phyloP scores from a whole-genome alignment of 2,797 vertebrate genomes.

The Amniataba percoides region DNA sequence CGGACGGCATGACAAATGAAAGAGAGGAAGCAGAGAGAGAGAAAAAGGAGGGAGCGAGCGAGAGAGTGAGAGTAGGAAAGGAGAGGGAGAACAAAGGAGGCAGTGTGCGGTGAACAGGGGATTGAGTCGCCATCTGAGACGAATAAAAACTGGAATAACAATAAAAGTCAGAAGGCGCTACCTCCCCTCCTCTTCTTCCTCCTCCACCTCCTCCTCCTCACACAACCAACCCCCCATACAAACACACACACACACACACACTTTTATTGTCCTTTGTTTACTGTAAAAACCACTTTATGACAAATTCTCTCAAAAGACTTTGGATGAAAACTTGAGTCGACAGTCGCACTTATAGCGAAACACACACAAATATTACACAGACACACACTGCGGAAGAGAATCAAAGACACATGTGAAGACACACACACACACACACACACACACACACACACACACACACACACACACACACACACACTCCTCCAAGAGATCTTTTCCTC shows the following conservation, averaged over 20 bases:
- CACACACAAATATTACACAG: constrained; percentile 19
- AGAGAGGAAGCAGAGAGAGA: constrained; percentile 36
- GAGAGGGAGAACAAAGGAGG: constrained; percentile 76
- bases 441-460: background rate
- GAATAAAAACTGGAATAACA: constrained; percentile 84
- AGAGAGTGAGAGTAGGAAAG: constrained; percentile 33
- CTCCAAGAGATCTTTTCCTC: constrained; percentile 7
- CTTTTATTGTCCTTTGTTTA: constrained; percentile 48
- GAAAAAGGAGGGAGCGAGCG: constrained; percentile 25
- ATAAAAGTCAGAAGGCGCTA: constrained; percentile 82
- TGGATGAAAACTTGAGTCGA: constrained; percentile 39
- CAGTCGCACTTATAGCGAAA: constrained; percentile 28
- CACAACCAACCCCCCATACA: constrained; percentile 17
- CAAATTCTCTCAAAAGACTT: constrained; percentile 40
- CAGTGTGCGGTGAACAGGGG: constrained; percentile 77
- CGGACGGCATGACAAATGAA: constrained; percentile 35
- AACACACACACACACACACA: constrained; percentile 23
- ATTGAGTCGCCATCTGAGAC: constrained; percentile 81
- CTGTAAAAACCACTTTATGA: constrained; percentile 32
- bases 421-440: background rate
- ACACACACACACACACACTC: background rate
- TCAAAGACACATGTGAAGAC: constrained; percentile 66
- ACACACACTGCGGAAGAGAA: constrained; percentile 45
- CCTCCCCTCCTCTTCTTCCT: constrained; percentile 63
- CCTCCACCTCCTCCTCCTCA: constrained; percentile 16